These are phyloP conservation scores for Drosophila siamana DNA, from an alignment of 2,888 invertebrate genomes.

Conservation along the genomic window DNA sequence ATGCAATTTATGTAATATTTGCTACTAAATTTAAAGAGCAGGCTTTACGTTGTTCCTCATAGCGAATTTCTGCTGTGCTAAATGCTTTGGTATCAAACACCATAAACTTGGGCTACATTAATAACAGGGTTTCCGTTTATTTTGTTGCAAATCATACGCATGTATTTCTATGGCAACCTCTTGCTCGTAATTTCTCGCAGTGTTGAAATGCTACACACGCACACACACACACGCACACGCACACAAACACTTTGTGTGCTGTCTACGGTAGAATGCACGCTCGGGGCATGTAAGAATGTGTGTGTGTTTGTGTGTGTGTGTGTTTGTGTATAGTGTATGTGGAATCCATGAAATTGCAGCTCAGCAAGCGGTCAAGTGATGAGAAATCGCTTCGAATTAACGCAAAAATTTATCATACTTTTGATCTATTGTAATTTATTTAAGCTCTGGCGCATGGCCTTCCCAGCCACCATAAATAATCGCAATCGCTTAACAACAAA, in stretches of 20 bases:
- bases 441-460: conserved; percentile 8
- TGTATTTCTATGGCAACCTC: not conserved
- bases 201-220: conserved; percentile 1
- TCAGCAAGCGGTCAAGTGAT: conserved; percentile 30
- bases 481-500: conserved; percentile 29
- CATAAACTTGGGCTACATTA: not conserved
- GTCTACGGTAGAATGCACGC: conserved; percentile 12
- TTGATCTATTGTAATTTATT: conserved; percentile 54
- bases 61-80: not conserved
- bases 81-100: too few relatives aligned
- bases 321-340: conserved; percentile 3
- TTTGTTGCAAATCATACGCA: not conserved
- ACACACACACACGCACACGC: not conserved
- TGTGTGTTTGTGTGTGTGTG: not conserved
- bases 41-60: too few relatives aligned
- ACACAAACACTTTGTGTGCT: too few relatives aligned
- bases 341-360: conserved; percentile 28
- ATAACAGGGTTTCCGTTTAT: not conserved
- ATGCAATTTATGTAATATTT: too few relatives aligned
- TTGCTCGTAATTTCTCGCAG: not conserved
- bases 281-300: not conserved
- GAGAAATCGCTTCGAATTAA: conserved; percentile 48
- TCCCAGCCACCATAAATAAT: conserved; percentile 36
- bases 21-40: too few relatives aligned
- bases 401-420: conserved; percentile 37